Conservation (phyloP, 2,888 invertebrate genomes). For the Bembecia ichneumoniformis region DNA sequence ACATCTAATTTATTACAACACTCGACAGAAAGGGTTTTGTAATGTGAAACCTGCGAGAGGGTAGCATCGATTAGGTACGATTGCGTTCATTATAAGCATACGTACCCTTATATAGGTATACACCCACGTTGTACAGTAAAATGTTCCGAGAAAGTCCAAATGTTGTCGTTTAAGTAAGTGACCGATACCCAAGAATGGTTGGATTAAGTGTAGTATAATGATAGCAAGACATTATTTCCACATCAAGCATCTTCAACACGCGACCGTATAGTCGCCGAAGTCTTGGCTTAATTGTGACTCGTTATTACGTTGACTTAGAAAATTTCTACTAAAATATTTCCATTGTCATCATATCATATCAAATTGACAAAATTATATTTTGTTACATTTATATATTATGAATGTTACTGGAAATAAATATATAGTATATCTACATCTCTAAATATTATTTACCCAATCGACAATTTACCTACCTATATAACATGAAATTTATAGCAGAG, state of each 20-base stretch:
- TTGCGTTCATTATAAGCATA: background rate
- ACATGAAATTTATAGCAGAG: no score
- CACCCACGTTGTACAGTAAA: background rate
- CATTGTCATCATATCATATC: background rate
- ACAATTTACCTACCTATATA: no score
- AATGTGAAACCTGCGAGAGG: slow-evolving; percentile 44
- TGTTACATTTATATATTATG: no score
- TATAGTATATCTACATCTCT: no score
- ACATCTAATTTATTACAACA: slow-evolving; percentile 10
- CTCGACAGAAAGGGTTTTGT: slow-evolving; percentile 21
- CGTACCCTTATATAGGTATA: background rate
- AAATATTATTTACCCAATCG: no score
- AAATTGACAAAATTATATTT: no score
- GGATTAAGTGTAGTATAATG: slow-evolving; percentile 62
- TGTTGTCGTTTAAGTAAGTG: background rate
- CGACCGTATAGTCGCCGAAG: slow-evolving; percentile 23
- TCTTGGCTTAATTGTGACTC: slow-evolving; percentile 24
- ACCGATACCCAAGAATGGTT: slow-evolving; percentile 14
- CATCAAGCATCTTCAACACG: slow-evolving; percentile 47
- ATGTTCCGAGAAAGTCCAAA: slow-evolving; percentile 3
- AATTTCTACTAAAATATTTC: background rate
- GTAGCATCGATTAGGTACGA: slow-evolving; percentile 34
- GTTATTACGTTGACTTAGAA: background rate
- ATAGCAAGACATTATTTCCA: slow-evolving; percentile 53
- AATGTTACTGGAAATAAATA: no score